phyloP scores from a whole-genome alignment of 30 jellyfish, hydroid and myxozoan genomes.

The Aurelia aurita complex sp. Pacific region DNA sequence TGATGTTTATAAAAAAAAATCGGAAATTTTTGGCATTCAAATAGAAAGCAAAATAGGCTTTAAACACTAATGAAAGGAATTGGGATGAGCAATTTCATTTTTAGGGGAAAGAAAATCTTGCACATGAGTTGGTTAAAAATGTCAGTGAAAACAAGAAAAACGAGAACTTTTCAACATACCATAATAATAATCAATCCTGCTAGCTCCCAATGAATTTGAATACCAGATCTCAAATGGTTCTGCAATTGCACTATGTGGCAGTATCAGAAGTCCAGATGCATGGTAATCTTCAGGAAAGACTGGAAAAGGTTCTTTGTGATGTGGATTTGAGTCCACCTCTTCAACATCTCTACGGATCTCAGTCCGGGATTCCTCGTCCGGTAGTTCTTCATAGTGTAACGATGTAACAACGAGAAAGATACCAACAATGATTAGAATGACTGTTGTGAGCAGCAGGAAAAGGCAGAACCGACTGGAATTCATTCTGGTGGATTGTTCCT shows the following conservation, averaged over 20 bases:
- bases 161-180: constrained; percentile 37
- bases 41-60: no score
- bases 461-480: constrained; percentile 48
- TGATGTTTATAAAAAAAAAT: no score
- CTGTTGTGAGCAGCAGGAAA: constrained; percentile 20
- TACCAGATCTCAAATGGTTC: constrained; percentile 99
- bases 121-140: no score
- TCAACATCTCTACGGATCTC: constrained; percentile 15
- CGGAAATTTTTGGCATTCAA: no score
- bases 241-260: constrained; percentile 95
- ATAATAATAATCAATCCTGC: constrained; percentile 95
- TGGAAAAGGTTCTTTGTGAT: constrained; percentile 56
- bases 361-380: constrained; percentile 6
- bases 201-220: constrained; percentile 71
- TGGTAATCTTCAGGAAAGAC: constrained; percentile 87
- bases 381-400: constrained; percentile 12
- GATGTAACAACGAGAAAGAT: constrained; percentile 48
- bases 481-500: not conserved
- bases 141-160: no score
- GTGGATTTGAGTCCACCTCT: not conserved
- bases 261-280: constrained; percentile 88
- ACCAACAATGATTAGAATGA: constrained; percentile 40
- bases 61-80: no score
- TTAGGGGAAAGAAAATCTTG: no score
- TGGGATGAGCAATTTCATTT: no score